Evolutionary conservation across 2,888 invertebrate species (phyloP), one percentile per base, ranked within the genome.

Genomic region (Linnaemya vulpina): DNA sequence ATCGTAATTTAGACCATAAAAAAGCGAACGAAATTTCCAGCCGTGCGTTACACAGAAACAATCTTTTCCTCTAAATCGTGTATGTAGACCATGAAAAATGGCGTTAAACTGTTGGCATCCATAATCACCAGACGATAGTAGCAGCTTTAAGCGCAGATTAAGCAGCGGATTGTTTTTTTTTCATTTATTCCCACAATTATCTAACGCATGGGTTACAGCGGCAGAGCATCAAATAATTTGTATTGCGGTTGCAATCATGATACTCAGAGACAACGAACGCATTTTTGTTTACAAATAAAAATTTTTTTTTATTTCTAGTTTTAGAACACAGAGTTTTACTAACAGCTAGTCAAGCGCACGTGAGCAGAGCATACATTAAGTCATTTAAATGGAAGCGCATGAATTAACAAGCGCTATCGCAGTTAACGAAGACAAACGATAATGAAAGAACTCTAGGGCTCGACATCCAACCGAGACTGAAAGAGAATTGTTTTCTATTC

Each of bases 121-220:
- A 17, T 79, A 13, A 20, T 63, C 63, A 43, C 2, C 53, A 75
- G n/a, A 17, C 22, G 9, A 11, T 8, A 53, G 40, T 30, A 43
- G 20, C 46, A 58, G 13, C 46, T 38, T n/a, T 22, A 51, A 30
- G 35, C 58, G 38, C 77, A 70, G 7, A 51, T 7, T n/a, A 15
- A 11, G 20, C 62, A 58, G 46, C 63, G 35, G 30, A n/a, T 17
- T 60, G 30, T 81, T 67, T 79, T 30, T 38, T 17, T 17, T n/a
- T n/a, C n/a, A n/a, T n/a, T n/a, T 71, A 71, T 82, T 76, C 82
- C 82, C 82, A 82, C 82, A 82, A 82, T 76, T 76, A 82, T 76
- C 63, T 71, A 49, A 71, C 63, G 46, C 11, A 17, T 63, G 43
- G 0, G 7, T n/a, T 46, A n/a, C 7, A 22, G n/a, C 15, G n/a